Evolutionary conservation across 2,797 vertebrate species (phyloP).

Genomic region (Pelodytes ibericus): DNA sequence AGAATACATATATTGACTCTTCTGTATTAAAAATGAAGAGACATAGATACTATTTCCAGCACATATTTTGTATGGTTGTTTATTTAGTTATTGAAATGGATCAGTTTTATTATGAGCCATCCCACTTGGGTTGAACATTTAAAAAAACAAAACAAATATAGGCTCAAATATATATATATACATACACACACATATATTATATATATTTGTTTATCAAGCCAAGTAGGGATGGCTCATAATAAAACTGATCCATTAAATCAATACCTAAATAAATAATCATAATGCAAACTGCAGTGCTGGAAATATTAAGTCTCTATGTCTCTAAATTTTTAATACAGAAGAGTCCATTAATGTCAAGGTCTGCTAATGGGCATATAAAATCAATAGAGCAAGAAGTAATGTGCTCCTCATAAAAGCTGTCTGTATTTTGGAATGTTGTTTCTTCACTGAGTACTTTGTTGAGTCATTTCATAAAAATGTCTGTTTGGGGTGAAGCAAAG

Average conservation of each 20-base stretch:
- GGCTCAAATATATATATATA: too few species aligned
- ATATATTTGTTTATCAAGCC: neutral
- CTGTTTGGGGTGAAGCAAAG: too few species aligned
- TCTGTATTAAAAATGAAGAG: conserved; percentile 34
- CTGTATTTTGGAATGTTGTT: neutral
- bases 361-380: conserved; percentile 8
- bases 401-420: conserved; percentile 23
- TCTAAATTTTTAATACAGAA: conserved; percentile 36
- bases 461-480: too few species aligned
- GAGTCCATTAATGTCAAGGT: conserved; percentile 30
- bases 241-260: conserved; percentile 2
- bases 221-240: neutral
- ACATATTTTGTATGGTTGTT: conserved; percentile 17
- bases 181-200: too few species aligned
- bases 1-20: conserved; percentile 35
- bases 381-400: conserved; percentile 32
- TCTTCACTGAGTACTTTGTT: neutral
- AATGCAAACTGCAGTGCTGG: conserved; percentile 16
- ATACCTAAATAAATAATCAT: conserved; percentile 15
- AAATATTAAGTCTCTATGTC: conserved; percentile 20
- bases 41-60: conserved; percentile 14
- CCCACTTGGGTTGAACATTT: neutral
- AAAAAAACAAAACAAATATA: too few species aligned
- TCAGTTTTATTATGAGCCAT: neutral
- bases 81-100: conserved; percentile 7